Evolutionary conservation across 2,888 invertebrate species (phyloP), one percentile per base, ranked within the genome.

Genomic region (Tachystola acroxantha): DNA sequence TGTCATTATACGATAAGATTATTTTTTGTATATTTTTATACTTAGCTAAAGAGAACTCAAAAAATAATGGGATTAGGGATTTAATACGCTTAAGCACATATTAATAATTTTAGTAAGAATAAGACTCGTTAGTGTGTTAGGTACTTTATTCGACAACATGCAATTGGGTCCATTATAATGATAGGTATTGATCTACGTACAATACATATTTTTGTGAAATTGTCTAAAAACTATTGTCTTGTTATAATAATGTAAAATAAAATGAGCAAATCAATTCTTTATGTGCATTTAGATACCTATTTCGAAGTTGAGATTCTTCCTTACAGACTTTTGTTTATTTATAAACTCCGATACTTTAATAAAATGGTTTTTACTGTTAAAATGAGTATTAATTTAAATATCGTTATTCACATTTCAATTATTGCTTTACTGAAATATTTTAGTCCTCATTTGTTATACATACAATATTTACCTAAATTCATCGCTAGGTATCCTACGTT

Each of bases 101-200:
- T 27, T 29, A 29, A 14, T 29, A 6, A 20, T 14, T 32, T 40
- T 32, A 36, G 9, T 33, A 30, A 32, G n/a, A 24, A 32, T 28
- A 19, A 37, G 26, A 37, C 20, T 33, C 35, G 27, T 37, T 34
- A 34, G 9, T 25, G 20, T 35, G 25, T 41, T 36, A 38, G 32
- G 36, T 61, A 57, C 40, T 70, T 72, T 72, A 72, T 72, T 72
- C 50, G 55, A 69, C 57, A 70, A 72, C 64, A 64, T n/a, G 65
- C 64, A 55, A 64, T 57, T 58, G 43, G 45, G 45, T 53, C 42
- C 46, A 45, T 50, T 57, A 48, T 42, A 50, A 48, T 45, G 40
- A 41, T 47, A 44, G 39, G 44, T 46, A 39, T 42, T 46, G 41
- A 36, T 46, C 40, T 47, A 45, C n/a, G n/a, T n/a, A n/a, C n/a